Base-by-base conservation (phyloP, 2,797 vertebrate species). In the Amphiprion clarkii region DNA sequence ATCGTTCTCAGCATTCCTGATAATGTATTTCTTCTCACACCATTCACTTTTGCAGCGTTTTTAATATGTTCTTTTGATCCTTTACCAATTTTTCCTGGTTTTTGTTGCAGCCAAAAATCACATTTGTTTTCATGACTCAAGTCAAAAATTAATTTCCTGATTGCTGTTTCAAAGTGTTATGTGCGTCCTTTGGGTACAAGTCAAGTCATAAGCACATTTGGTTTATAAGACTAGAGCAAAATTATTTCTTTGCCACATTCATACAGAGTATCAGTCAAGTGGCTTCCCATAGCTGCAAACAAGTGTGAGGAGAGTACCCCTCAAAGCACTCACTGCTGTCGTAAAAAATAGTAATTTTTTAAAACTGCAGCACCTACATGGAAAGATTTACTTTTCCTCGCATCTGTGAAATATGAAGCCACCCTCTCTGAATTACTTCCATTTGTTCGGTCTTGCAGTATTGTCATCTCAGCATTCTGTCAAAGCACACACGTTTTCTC, bases 151-250 rank as follows among this genome's bases (percentile, higher is more conserved):
- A 44, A 79, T 78, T 81, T 56, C 57, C 56, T 16, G 29, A 59
- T 65, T 8, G 49, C n/a, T 19, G 31, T 51, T 70, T 71, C 23
- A 49, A 49, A 23, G 14, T 70, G 52, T 87, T 78, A 59, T 89
- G 85, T 82, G 65, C 64, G 49, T 88, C 77, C 61, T 89, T 85
- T 82, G 66, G 74, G 58, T 67, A 57, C 13, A 11, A 61, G 59
- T 75, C 70, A 81, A 60, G 58, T 60, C 67, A 66, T 90, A 74
- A 90, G 82, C 70, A 76, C 74, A n/a, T 85, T 81, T 44, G 19
- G 76, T 68, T 78, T 78, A 70, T 60, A 65, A 64, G 54, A 74
- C 40, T 67, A 46, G 63, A 76, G 51, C 61, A 52, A 36, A 77
- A 77, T 68, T 2, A 51, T 68, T 67, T 59, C 33, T 75, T 59